Evolutionary conservation across 2,113 vertebrate species (phyloP).

Genomic region (Cyanocitta stelleri): DNA sequence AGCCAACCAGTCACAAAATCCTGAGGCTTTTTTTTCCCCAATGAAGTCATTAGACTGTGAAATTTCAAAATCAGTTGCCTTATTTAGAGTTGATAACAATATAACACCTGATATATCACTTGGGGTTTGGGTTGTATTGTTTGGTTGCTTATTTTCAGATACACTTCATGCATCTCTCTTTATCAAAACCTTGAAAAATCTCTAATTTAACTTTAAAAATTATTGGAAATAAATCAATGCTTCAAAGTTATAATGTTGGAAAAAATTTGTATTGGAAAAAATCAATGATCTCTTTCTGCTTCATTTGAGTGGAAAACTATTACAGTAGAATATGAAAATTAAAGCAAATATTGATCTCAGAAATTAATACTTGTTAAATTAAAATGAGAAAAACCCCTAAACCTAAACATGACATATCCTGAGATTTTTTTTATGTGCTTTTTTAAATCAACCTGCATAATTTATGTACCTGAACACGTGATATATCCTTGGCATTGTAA

Average conservation of each 20-base stretch:
- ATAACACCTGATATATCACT: background rate
- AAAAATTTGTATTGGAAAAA: background rate
- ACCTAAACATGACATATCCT: background rate
- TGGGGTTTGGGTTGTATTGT: background rate
- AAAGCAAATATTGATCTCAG: background rate
- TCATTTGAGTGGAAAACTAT: background rate
- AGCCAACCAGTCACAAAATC: background rate
- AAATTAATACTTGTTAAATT: background rate
- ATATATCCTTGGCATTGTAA: background rate
- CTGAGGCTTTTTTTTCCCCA: background rate
- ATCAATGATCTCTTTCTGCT: background rate
- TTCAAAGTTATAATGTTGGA: background rate
- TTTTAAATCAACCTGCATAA: background rate
- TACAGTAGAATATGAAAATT: background rate
- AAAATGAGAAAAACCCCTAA: background rate
- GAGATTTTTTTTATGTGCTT: background rate
- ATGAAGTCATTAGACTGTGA: background rate
- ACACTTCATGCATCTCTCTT: fast-evolving
- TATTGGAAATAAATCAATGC: background rate
- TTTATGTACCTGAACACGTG: background rate
- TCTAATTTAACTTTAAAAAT: background rate
- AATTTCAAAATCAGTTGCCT: background rate
- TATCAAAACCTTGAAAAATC: background rate
- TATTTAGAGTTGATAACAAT: background rate
- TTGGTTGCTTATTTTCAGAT: background rate